Conservation (phyloP, 2,113 vertebrate species). For the Anser brachyrhynchus region DNA sequence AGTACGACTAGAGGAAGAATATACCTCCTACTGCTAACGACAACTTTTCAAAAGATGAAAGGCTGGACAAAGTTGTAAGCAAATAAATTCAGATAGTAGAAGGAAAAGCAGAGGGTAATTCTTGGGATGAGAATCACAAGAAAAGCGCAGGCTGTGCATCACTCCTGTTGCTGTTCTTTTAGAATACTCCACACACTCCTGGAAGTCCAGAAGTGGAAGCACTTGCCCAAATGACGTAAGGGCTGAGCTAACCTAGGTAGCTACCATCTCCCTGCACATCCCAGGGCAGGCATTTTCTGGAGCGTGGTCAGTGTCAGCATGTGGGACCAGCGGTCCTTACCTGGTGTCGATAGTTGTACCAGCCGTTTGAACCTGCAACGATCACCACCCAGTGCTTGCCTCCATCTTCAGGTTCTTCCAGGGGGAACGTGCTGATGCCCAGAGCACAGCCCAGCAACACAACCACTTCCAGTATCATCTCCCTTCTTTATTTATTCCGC, state of each 20-base stretch:
- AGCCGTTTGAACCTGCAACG: conserved; percentile 91
- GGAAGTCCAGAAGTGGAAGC: not conserved
- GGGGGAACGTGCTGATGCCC: conserved; percentile 42
- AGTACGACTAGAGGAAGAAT: not conserved
- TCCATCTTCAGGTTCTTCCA: conserved; percentile 72
- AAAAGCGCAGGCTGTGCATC: not conserved
- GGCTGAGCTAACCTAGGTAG: not conserved
- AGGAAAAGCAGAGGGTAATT: not conserved
- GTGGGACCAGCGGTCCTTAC: conserved; percentile 63
- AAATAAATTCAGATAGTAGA: not conserved
- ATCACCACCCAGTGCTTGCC: conserved; percentile 97
- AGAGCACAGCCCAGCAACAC: conserved; percentile 74
- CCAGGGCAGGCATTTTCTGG: not conserved
- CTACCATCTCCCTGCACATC: not conserved
- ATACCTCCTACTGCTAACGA: not conserved
- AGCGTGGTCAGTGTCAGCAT: not conserved
- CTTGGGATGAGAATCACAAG: not conserved
- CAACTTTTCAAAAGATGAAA: not conserved
- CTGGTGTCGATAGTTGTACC: conserved; percentile 98
- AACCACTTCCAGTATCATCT: conserved; percentile 71
- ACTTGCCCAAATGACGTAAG: not conserved
- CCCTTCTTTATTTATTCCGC: not conserved
- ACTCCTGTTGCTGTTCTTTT: not conserved
- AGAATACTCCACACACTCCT: not conserved
- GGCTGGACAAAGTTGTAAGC: not conserved